Percentiles rank a stretch among this genome's conserved stretches.
Evolutionary conservation across 2,888 invertebrate genomes (phyloP).

Genomic region (Cephus pulcher): DNA sequence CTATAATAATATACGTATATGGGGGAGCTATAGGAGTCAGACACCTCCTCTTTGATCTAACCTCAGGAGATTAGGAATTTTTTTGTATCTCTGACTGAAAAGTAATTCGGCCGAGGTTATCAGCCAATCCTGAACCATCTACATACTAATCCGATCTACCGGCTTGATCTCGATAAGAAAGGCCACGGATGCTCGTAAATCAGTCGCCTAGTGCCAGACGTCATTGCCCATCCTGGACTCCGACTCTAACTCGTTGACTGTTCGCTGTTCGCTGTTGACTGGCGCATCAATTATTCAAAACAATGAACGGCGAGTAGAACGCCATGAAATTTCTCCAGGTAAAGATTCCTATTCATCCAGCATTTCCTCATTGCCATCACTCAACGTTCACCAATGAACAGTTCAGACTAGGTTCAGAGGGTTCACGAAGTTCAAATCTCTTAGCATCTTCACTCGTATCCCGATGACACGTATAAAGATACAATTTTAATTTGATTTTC

Average conservation of each 20-base stretch:
- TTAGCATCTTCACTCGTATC: not conserved
- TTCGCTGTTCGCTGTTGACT: conserved; percentile 12
- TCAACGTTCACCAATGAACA: conserved; percentile 26
- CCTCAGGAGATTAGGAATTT: not conserved
- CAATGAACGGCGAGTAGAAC: conserved; percentile 29
- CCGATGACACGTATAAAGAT: not conserved
- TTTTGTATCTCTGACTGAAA: not conserved
- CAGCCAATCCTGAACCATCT: not conserved
- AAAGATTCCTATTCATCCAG: not conserved
- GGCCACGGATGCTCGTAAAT: conserved; percentile 5
- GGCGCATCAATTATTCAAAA: conserved; percentile 43
- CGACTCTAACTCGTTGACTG: not conserved
- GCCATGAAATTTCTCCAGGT: not conserved
- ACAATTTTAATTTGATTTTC: not conserved
- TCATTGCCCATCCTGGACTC: not conserved
- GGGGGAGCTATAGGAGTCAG: not conserved
- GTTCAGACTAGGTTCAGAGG: not conserved
- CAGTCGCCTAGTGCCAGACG: not conserved
- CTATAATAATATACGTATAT: not conserved
- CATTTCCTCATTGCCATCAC: conserved; percentile 35
- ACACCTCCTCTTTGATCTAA: not conserved
- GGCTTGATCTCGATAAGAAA: conserved; percentile 3
- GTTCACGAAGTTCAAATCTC: not conserved
- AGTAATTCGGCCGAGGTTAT: not conserved
- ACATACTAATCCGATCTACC: conserved; percentile 3